These are phyloP conservation scores for Agrilus cyanescens DNA, from an alignment of 2,888 invertebrate species.

Conservation along the genomic window DNA sequence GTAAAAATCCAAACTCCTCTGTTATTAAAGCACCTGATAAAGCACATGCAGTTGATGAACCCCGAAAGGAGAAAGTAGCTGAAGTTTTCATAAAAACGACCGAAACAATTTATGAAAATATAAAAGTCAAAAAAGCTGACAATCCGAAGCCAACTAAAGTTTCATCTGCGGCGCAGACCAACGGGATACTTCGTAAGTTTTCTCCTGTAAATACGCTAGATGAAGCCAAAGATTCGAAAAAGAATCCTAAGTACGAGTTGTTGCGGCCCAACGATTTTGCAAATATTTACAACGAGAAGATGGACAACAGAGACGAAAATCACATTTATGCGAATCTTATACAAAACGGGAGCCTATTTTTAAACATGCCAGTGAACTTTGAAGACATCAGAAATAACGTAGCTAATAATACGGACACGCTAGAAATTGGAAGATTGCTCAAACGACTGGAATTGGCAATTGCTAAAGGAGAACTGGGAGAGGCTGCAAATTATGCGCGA, in stretches of 20 bases:
- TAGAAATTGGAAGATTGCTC: constrained; percentile 51
- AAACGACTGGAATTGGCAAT: constrained; percentile 66
- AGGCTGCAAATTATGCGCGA: constrained; percentile 64
- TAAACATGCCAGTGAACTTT: constrained; percentile 31
- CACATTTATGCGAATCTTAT: constrained; percentile 40
- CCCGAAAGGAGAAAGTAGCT: constrained; percentile 9
- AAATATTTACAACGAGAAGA: constrained; percentile 35
- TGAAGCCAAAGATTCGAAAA: constrained; percentile 23
- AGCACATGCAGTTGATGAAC: not conserved
- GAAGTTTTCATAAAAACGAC: constrained; percentile 33
- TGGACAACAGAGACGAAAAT: constrained; percentile 19
- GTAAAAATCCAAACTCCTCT: not conserved
- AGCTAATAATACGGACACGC: constrained; percentile 39
- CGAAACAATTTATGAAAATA: constrained; percentile 36
- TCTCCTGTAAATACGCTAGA: constrained; percentile 14
- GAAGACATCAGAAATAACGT: constrained; percentile 24
- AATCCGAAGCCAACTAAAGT: constrained; percentile 38
- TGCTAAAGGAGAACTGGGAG: constrained; percentile 59
- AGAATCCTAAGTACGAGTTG: constrained; percentile 35
- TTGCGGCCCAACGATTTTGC: constrained; percentile 46
- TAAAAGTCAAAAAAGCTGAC: constrained; percentile 32
- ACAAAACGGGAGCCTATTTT: constrained; percentile 30
- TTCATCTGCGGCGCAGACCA: constrained; percentile 47
- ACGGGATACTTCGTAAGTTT: constrained; percentile 36
- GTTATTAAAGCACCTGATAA: not conserved